Percentiles rank a stretch among this genome's conserved stretches.
These are phyloP conservation scores for Achroia grisella DNA, from an alignment of 1,140 invertebrate genomes.

Conservation along the genomic window DNA sequence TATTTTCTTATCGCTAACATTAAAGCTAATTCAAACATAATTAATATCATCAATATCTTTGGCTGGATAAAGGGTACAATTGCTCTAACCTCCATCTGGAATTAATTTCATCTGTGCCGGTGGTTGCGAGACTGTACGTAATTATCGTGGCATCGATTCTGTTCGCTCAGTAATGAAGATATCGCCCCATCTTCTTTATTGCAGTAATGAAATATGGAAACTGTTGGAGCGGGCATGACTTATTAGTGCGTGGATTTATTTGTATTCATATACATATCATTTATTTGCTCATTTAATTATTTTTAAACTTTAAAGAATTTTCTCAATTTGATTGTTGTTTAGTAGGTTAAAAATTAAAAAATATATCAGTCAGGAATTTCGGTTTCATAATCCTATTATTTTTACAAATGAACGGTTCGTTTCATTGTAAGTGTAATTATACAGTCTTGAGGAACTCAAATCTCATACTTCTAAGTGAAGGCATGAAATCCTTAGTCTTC, in stretches of 20 bases:
- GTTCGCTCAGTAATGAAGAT: constrained; percentile 49
- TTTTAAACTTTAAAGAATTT: no score
- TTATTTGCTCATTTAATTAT: no score
- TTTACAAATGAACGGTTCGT: no score
- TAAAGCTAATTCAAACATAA: constrained; percentile 7
- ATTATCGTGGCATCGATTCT: constrained; percentile 49
- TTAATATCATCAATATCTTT: constrained; percentile 24
- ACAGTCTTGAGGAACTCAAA: no score
- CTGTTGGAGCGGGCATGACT: constrained; percentile 26
- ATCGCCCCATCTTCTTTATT: constrained; percentile 47
- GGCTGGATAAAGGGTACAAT: constrained; percentile 23
- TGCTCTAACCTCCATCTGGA: constrained; percentile 30
- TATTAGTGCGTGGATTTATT: constrained; percentile 19
- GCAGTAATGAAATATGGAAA: constrained; percentile 49
- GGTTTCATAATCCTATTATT: no score
- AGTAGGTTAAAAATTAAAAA: no score
- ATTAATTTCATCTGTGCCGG: constrained; percentile 38
- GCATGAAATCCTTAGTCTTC: no score
- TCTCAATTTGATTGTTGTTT: no score
- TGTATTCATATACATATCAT: constrained; percentile 6
- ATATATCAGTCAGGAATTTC: no score
- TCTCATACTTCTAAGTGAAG: no score
- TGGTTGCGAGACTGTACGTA: constrained; percentile 25
- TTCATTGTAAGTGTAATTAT: no score
- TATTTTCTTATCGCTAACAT: constrained; percentile 4